Evolutionary conservation across 92 coral and sea anemone genomes (phyloP), one percentile per base, ranked within the genome.

Genomic region (Blastomussa wellsi): DNA sequence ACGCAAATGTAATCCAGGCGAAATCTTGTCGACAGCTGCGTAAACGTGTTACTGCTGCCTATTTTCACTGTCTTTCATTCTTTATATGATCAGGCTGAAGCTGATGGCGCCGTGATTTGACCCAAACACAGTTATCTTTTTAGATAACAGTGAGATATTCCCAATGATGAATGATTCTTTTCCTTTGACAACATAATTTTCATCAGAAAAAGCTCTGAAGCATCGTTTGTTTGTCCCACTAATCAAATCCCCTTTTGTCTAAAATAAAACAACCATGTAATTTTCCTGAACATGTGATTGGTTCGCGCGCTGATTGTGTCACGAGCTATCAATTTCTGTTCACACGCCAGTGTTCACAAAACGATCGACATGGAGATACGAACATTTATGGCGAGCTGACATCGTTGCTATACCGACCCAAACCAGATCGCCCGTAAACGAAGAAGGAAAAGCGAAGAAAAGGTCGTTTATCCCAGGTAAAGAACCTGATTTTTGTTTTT

Each of bases 151-250:
- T 76, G 81, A n/a, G 81, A 77, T 52, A 20, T 52, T n/a, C 20
- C 12, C 20, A 31, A 14, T 17, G 37, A 22, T 32, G 38, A 35
- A 33, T 22, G 26, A 0, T 37, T 28, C 47, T 35, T 41, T 37
- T 35, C 66, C 55, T 5, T 33, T 35, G 81, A 55, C 68, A 11
- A 55, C 68, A 77, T 39, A 24, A 79, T 79, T 79, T 60, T 47
- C 73, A 64, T 79, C 26, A 65, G n/a, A n/a, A n/a, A n/a, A 19
- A 79, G 8, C 29, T 41, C 33, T 79, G 39, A 19, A 65, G 32
- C 39, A 72, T n/a, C n/a, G n/a, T 42, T 79, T 79, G 83, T 79
- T 79, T 64, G 60, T 16, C 28, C 49, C 83, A 79, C 74, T 79
- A 62, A 79, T 79, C 70, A 41, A 66, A 79, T 79, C 83, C 74